Evolutionary conservation across 2,797 vertebrate species (phyloP).

Genomic region (Oreonectes daqikongensis): DNA sequence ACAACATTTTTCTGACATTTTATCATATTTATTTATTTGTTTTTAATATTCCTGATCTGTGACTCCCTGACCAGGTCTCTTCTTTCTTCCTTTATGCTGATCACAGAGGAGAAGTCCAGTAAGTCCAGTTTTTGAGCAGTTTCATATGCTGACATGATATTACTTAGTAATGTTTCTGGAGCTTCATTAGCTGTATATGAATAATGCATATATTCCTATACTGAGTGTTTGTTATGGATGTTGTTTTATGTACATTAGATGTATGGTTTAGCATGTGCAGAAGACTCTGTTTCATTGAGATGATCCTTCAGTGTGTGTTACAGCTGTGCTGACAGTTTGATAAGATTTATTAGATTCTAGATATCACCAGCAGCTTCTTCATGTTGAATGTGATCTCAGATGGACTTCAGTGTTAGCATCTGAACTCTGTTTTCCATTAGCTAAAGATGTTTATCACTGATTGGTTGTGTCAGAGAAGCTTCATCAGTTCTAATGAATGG

Average conservation of each 20-base stretch:
- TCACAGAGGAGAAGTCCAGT: conserved; percentile 98
- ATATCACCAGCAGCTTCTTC: conserved; percentile 22
- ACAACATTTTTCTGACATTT: conserved; percentile 52
- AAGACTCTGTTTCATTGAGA: background rate
- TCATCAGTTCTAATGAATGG: background rate
- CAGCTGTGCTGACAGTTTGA: conserved; percentile 4
- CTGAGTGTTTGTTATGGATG: background rate
- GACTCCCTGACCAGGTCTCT: conserved; percentile 95
- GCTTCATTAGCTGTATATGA: background rate
- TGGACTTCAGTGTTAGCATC: background rate
- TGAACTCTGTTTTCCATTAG: conserved; percentile 25
- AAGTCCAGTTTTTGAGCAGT: conserved; percentile 68
- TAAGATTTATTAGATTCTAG: conserved; percentile 1
- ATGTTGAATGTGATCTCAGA: conserved; percentile 6
- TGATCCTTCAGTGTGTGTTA: background rate
- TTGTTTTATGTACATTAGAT: background rate
- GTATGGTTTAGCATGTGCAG: background rate
- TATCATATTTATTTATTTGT: conserved; percentile 60
- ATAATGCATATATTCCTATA: background rate
- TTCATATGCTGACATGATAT: background rate
- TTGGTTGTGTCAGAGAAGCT: background rate
- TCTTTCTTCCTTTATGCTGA: conserved; percentile 95
- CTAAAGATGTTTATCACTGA: conserved; percentile 5
- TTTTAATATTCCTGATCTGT: conserved; percentile 82
- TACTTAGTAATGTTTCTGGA: background rate